These are phyloP conservation scores for Aleiodes leptofemur DNA, from an alignment of 2,888 invertebrate genomes.

Conservation along the genomic window DNA sequence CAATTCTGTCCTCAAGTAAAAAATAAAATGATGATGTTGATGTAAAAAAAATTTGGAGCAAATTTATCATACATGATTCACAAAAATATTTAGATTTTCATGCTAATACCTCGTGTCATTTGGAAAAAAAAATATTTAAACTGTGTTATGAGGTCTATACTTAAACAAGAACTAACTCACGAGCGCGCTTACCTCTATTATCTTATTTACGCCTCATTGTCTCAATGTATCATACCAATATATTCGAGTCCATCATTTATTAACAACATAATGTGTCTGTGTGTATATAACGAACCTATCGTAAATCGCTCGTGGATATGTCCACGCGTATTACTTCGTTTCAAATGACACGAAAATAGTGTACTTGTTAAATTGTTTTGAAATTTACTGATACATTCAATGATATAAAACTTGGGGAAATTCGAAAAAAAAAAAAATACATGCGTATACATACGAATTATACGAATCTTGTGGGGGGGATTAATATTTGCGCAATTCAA, in stretches of 20 bases:
- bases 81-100: not conserved
- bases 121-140: not conserved
- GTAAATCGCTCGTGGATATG: constrained; percentile 58
- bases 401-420: too few species aligned
- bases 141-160: not conserved
- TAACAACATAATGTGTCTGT: constrained; percentile 40
- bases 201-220: constrained; percentile 75
- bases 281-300: constrained; percentile 39
- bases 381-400: not conserved
- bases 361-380: constrained; percentile 15
- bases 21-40: not conserved
- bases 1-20: too few species aligned
- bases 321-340: constrained; percentile 58
- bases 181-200: constrained; percentile 67
- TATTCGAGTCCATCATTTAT: constrained; percentile 60
- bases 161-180: constrained; percentile 43
- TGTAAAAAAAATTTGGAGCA: not conserved
- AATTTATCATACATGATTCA: not conserved
- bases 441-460: too few species aligned
- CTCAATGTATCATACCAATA: constrained; percentile 73
- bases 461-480: not conserved
- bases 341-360: constrained; percentile 46
- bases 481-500: not conserved
- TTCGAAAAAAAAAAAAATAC: too few species aligned
- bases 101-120: too few species aligned